These are phyloP conservation scores for Eristalinus sepulchralis DNA, from an alignment of 2,888 invertebrate genomes.

Conservation along the genomic window DNA sequence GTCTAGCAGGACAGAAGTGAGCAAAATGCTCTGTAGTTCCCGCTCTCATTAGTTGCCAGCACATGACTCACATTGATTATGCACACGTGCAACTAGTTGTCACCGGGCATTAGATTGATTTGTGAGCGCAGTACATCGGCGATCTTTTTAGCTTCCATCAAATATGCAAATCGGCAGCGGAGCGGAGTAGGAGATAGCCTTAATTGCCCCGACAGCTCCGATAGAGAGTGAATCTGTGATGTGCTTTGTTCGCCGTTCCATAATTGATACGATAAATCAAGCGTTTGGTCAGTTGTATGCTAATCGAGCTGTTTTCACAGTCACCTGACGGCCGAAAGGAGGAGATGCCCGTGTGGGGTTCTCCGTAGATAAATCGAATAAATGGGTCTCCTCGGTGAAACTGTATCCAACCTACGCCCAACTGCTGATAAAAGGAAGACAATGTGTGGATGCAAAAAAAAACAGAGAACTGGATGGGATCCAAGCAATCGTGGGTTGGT, in stretches of 20 bases:
- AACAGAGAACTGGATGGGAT: background rate
- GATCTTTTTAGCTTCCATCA: background rate
- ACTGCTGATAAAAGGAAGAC: background rate
- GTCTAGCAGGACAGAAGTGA: background rate
- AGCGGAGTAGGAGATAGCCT: conserved; percentile 17
- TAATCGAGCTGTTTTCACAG: conserved; percentile 29
- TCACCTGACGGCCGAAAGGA: background rate
- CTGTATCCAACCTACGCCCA: background rate
- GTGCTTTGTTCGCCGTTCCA: conserved; percentile 42
- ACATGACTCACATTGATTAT: background rate
- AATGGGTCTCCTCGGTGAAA: background rate
- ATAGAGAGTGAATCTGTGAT: conserved; percentile 39
- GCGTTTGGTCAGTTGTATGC: conserved; percentile 20
- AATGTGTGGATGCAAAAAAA: background rate
- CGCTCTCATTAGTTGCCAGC: background rate
- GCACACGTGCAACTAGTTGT: conserved; percentile 46
- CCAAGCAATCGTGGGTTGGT: background rate
- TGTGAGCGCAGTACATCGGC: conserved; percentile 34
- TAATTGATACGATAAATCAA: conserved; percentile 36
- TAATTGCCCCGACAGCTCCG: conserved; percentile 56
- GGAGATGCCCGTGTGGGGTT: background rate
- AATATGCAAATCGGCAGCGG: conserved; percentile 26
- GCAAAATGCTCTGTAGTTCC: background rate
- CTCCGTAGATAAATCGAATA: background rate
- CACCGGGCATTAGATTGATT: conserved; percentile 24